Evolutionary conservation across 2,888 invertebrate genomes (phyloP).

Genomic region (Agonopterix subpropinquella): DNA sequence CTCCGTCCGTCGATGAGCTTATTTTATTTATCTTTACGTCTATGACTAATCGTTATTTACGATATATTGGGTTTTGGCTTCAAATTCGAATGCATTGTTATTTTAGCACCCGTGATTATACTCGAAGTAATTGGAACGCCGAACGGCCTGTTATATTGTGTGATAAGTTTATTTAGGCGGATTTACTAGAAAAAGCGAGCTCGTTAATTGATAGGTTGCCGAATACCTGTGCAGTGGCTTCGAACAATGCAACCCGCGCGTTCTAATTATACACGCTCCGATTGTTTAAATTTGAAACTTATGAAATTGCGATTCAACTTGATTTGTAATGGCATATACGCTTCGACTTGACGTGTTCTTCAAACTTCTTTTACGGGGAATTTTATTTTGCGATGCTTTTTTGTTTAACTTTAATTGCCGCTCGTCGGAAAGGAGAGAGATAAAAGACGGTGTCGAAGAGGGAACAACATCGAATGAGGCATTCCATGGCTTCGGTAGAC

Average conservation of each 20-base stretch:
- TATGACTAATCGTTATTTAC: constrained; percentile 61
- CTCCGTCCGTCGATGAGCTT: constrained; percentile 55
- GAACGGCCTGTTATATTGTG: constrained; percentile 23
- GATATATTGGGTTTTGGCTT: constrained; percentile 29
- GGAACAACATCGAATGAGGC: constrained; percentile 52
- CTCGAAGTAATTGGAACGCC: constrained; percentile 29
- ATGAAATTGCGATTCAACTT: constrained; percentile 56
- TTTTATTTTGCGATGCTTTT: constrained; percentile 53
- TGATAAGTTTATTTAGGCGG: constrained; percentile 59
- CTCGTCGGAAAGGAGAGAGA: constrained; percentile 55
- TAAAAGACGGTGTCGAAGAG: constrained; percentile 56
- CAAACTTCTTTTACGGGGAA: constrained; percentile 52
- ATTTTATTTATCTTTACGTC: constrained; percentile 54
- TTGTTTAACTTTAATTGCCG: constrained; percentile 63
- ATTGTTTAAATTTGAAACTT: constrained; percentile 70
- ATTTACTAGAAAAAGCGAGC: constrained; percentile 42
- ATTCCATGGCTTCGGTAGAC: constrained; percentile 64
- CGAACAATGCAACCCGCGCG: constrained; percentile 57
- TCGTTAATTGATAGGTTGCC: constrained; percentile 60
- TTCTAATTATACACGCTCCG: constrained; percentile 61
- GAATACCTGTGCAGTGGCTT: constrained; percentile 65
- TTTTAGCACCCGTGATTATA: constrained; percentile 39
- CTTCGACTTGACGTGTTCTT: constrained; percentile 16
- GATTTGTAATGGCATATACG: constrained; percentile 42
- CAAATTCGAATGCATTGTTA: constrained; percentile 40